phyloP scores from a whole-genome alignment of 2,113 vertebrate species.

The Speoplatyrhinus poulsoni region DNA sequence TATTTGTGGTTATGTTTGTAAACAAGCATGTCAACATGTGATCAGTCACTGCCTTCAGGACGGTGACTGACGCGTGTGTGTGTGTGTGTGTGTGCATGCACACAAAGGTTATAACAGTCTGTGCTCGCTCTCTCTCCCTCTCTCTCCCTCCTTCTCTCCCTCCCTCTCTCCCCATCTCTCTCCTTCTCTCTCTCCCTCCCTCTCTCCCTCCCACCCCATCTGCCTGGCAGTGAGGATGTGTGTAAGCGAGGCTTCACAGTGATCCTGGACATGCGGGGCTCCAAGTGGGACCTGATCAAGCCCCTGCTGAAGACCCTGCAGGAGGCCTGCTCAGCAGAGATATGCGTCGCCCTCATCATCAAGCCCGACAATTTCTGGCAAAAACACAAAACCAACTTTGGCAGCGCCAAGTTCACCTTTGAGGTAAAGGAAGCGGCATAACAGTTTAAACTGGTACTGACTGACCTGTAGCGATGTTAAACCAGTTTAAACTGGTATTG shows the following conservation, averaged over 20 bases:
- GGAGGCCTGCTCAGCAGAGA: conserved; percentile 93
- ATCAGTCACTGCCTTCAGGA: neutral
- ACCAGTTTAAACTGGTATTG: too few species aligned
- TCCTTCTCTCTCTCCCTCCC: too few species aligned
- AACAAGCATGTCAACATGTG: too few species aligned
- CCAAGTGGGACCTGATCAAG: conserved; percentile 98
- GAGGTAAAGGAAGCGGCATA: conserved; percentile 80
- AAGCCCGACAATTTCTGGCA: conserved; percentile 99
- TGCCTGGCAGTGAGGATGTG: conserved; percentile 87
- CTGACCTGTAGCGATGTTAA: too few species aligned
- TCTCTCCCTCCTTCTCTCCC: too few species aligned
- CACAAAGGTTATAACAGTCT: too few species aligned
- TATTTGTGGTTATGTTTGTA: too few species aligned
- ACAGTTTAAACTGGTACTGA: too few species aligned
- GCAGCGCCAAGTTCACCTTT: conserved; percentile 98
- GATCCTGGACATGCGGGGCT: conserved; percentile 98
- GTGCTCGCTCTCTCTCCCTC: too few species aligned
- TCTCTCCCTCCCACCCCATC: too few species aligned
- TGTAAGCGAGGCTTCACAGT: conserved; percentile 98
- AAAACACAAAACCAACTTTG: conserved; percentile 99
- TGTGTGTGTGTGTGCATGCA: neutral
- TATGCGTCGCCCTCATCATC: conserved; percentile 98
- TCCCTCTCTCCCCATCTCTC: too few species aligned
- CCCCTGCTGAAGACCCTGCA: conserved; percentile 97
- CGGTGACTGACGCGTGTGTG: neutral